Evolutionary conservation across 2,797 vertebrate genomes (phyloP).

Genomic region (Tamandua tetradactyla): DNA sequence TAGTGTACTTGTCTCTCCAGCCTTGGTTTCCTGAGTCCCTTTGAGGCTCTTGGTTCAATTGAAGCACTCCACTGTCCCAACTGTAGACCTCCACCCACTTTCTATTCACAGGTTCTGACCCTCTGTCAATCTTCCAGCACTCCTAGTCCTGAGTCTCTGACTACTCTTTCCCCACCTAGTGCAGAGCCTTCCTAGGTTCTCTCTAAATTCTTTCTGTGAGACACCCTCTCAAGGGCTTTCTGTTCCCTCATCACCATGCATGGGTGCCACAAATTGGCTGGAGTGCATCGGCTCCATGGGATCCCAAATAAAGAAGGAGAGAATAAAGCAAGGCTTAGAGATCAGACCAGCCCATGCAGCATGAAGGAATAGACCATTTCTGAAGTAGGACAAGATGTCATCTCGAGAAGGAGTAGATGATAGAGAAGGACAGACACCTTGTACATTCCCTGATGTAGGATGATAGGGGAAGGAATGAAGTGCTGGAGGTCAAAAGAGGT

Average conservation of each 20-base stretch:
- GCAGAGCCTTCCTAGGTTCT: accelerated
- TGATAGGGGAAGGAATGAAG: neutral
- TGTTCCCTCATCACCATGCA: accelerated
- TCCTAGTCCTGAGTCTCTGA: neutral
- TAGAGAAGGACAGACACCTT: too few species aligned
- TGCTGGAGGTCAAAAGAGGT: too few species aligned
- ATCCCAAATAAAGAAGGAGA: neutral
- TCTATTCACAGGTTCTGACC: accelerated
- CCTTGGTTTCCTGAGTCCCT: too few species aligned
- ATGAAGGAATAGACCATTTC: neutral
- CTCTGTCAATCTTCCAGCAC: accelerated
- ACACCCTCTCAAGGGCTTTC: neutral
- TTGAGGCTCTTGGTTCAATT: too few species aligned
- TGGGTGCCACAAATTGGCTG: too few species aligned
- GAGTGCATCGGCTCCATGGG: too few species aligned
- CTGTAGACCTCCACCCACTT: too few species aligned
- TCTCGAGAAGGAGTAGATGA: too few species aligned
- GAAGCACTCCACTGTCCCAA: too few species aligned
- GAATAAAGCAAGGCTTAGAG: accelerated
- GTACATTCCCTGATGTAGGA: neutral
- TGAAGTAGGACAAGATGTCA: too few species aligned
- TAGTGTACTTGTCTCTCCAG: too few species aligned
- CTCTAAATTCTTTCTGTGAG: too few species aligned
- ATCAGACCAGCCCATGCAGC: neutral
- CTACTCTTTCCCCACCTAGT: accelerated